Base-by-base conservation (phyloP, 2,113 vertebrate genomes). In the Cryptotis parvus region DNA sequence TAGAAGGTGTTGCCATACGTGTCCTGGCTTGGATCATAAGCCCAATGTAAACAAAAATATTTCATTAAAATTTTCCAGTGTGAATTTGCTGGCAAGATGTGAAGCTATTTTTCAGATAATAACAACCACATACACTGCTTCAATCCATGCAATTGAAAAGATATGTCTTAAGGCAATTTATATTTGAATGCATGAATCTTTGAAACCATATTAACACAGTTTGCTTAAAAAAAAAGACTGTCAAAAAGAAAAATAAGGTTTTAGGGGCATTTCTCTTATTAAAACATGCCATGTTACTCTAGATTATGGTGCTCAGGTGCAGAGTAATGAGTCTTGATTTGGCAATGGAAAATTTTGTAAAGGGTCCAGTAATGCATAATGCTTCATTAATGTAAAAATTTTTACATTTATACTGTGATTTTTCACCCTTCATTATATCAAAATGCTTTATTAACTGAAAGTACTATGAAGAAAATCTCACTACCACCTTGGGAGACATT, bases 251-350 rank as follows among this genome's bases (percentile, higher is more conserved):
- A 95, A 93, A 87, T 58, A 84, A 85, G 73, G 3, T 84, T 94
- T 94, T 90, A 52, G 18, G n/a, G 77, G 55, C 37, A 78, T 92
- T 91, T 92, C 33, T 92, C 68, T 84, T 91, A 90, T 90, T 93
- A 87, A 88, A 94, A 95, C 24, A 85, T 92, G 58, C 70, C 58
- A 63, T 55, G 14, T 77, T 72, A 41, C 91, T 93, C 92, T 15
- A 84, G 92, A 95, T 41, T 89, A 58, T 35, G 73, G 84, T 87
- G 70, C 93, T 93, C 95, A 96, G 95, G 94, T 96, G 95, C 80
- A 79, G 65, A 89, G 87, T 87, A 95, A 93, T 72, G 22, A 95
- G 76, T 68, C 89, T 89, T 76, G 65, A 91, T 86, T 92, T 96
- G 91, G 93, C 80, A 89, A 94, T 55, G 61, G 65, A 92, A 93